Evolutionary conservation across 2,113 vertebrate genomes (phyloP).

Genomic region (Cyanocitta stelleri): DNA sequence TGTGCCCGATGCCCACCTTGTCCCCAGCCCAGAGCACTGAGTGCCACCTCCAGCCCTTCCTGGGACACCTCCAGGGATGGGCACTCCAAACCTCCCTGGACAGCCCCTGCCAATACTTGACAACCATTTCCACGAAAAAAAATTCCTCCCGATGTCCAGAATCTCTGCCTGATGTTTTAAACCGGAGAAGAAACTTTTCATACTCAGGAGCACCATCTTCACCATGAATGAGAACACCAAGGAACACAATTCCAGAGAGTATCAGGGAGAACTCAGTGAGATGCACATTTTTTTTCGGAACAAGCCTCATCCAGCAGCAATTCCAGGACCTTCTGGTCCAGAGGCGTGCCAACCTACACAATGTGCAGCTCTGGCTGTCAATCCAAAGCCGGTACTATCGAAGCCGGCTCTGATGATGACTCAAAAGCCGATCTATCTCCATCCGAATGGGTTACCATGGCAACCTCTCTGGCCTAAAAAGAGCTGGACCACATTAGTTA

Average conservation of each 20-base stretch:
- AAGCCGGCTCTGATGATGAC: slow-evolving; percentile 35
- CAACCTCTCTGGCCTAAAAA: slow-evolving; percentile 56
- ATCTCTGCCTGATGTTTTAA: not conserved
- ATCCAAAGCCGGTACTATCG: slow-evolving; percentile 2
- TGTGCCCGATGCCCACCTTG: not conserved
- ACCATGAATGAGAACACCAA: not conserved
- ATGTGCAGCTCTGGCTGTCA: slow-evolving; percentile 37
- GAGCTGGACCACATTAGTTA: slow-evolving; percentile 56
- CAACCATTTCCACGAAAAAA: not conserved
- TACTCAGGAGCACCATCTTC: not conserved
- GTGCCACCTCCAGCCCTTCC: not conserved
- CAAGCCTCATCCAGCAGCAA: slow-evolving; percentile 23
- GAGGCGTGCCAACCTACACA: slow-evolving; percentile 43
- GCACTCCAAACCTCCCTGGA: not conserved
- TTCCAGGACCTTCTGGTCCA: slow-evolving; percentile 52
- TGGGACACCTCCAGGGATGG: not conserved
- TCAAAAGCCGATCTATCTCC: slow-evolving; percentile 39
- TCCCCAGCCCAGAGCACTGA: not conserved
- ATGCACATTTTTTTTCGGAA: not conserved
- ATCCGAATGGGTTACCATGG: slow-evolving; percentile 17
- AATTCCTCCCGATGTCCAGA: not conserved
- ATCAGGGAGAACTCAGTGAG: not conserved
- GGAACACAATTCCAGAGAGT: not conserved
- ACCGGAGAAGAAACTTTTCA: not conserved
- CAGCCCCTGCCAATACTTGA: not conserved